Evolutionary conservation across 2,888 invertebrate species (phyloP).

Genomic region (Ypsolopha scabrella): DNA sequence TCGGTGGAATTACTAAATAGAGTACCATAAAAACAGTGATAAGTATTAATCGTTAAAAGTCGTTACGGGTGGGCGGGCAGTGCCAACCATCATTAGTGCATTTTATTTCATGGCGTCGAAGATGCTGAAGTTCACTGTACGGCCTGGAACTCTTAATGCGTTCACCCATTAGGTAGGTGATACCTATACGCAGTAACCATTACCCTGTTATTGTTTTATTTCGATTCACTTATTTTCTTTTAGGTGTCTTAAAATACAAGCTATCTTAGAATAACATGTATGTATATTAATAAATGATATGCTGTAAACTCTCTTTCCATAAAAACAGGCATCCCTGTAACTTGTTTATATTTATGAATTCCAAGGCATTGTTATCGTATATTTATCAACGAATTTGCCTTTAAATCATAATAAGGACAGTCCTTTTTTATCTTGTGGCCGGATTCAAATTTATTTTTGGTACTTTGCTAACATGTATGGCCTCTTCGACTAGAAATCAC

Average conservation of each 20-base stretch:
- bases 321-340: no score
- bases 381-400: no score
- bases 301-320: no score
- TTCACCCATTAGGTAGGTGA: slow-evolving; percentile 17
- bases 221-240: slow-evolving; percentile 40
- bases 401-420: no score
- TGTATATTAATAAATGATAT: no score
- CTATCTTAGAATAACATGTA: no score
- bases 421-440: no score
- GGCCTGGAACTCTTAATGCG: slow-evolving; percentile 16
- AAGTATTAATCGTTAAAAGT: slow-evolving; percentile 25
- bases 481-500: no score
- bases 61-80: slow-evolving; percentile 19
- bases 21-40: slow-evolving; percentile 1
- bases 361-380: no score
- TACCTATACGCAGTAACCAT: slow-evolving; percentile 16
- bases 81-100: slow-evolving; percentile 43
- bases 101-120: slow-evolving; percentile 35
- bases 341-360: no score
- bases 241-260: slow-evolving; percentile 29
- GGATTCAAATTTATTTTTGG: no score
- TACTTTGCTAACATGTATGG: no score
- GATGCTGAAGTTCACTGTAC: slow-evolving; percentile 18
- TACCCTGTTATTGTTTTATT: background rate
- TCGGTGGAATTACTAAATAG: background rate